A percentile compares a stretch with the other conserved stretches of the same genome.
Conservation (phyloP, 2,888 invertebrate genomes). For the Dimorphilus gyrociliatus region DNA sequence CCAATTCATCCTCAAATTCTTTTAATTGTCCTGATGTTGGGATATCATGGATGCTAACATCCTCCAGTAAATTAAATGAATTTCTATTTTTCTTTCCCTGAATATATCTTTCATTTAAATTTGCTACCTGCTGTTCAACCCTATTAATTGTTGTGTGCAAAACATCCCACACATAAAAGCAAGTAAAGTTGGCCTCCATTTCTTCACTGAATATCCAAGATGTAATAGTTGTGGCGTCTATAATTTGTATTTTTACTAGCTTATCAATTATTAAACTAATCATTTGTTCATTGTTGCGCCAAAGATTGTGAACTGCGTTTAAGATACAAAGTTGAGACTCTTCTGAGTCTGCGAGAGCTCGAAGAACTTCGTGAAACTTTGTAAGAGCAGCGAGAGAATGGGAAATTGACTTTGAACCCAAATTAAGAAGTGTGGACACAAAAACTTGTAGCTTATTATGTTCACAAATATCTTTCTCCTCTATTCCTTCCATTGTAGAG, state of each 20-base stretch:
- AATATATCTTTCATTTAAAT: too few species aligned
- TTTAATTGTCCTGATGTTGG: too few species aligned
- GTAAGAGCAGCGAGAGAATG: conserved; percentile 97
- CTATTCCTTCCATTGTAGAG: conserved; percentile 24
- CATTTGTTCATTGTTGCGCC: too few species aligned
- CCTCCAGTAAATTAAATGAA: too few species aligned
- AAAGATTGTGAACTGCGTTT: too few species aligned
- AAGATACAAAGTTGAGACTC: conserved; percentile 87
- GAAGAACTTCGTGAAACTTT: conserved; percentile 11
- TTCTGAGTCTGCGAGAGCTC: conserved; percentile 38
- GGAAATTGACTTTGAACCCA: conserved; percentile 91
- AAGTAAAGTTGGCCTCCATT: conserved; percentile 77
- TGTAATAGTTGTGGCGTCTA: conserved; percentile 88
- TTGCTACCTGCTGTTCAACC: conserved; percentile 85
- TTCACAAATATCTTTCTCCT: too few species aligned
- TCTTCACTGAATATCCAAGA: conserved; percentile 94
- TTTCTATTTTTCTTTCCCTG: too few species aligned
- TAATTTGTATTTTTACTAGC: conserved; percentile 86
- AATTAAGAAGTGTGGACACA: conserved; percentile 73
- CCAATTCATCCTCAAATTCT: conserved; percentile 86
- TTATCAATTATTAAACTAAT: conserved; percentile 89
- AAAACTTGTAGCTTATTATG: conserved; percentile 96
- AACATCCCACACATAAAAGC: conserved; percentile 88
- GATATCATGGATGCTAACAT: too few species aligned
- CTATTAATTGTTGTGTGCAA: conserved; percentile 85